phyloP scores from a whole-genome alignment of 2,797 vertebrate species.

The Lacerta viridis region DNA sequence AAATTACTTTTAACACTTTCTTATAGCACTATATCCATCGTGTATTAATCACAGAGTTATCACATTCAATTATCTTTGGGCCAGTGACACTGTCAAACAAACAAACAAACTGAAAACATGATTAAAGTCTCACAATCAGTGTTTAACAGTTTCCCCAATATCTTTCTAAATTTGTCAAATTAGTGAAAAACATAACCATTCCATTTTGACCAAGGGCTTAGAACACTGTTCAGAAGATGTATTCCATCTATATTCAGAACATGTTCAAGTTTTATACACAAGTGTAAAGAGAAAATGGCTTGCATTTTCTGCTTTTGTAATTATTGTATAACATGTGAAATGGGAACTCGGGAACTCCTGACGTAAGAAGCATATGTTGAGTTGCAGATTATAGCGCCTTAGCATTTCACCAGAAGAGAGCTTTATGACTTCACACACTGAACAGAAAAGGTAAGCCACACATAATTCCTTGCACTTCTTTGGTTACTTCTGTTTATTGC shows the following conservation, averaged over 20 bases:
- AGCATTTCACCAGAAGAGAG: not conserved
- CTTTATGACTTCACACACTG: not conserved
- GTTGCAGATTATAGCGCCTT: not conserved
- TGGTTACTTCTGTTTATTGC: not conserved
- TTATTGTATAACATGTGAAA: not conserved
- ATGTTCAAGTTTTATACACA: not conserved
- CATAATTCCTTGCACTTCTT: conserved; percentile 22
- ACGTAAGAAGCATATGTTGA: not conserved
- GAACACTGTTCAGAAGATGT: not conserved
- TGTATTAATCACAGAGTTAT: conserved; percentile 48
- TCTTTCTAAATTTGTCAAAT: conserved; percentile 35
- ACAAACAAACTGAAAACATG: not conserved
- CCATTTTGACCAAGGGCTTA: not conserved
- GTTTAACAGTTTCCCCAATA: conserved; percentile 23
- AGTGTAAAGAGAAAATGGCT: not conserved
- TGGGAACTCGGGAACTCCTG: not conserved
- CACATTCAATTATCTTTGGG: not conserved
- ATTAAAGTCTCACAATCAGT: not conserved
- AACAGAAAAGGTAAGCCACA: not conserved
- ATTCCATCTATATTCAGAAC: not conserved
- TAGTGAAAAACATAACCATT: conserved; percentile 7
- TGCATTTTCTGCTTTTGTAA: not conserved
- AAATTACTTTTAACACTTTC: conserved; percentile 52
- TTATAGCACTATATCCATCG: conserved; percentile 42
- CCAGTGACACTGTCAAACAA: not conserved